Evolutionary conservation across 2,797 vertebrate genomes (phyloP), one percentile per base, ranked within the genome.

Genomic region (Thripadectes ignobilis): DNA sequence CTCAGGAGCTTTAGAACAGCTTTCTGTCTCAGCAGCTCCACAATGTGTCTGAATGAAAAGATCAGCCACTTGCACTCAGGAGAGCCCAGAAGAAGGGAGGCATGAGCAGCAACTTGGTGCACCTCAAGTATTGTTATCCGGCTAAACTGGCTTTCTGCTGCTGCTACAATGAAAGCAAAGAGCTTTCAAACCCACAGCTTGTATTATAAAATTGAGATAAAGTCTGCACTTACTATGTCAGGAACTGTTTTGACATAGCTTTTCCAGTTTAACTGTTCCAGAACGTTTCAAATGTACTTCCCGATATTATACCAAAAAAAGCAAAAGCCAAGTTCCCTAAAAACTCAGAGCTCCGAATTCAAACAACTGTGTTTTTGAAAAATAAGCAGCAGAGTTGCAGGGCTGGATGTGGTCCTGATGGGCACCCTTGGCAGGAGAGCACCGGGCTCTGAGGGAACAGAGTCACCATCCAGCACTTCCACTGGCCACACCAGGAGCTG

Each of bases 401-500:
- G 10, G 24, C 24, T 59, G 68, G 14, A 5, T 0, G 0, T 18
- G 21, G 30, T 23, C 9, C 57, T 36, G 41, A 39, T 14, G 9
- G 5, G 9, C 22, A 21, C 2, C 0, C 10, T 13, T 20, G 29
- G 26, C 52, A 72, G 63, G 21, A 36, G 11, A 46, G 49, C 68
- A 38, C 1, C 15, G 43, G 34, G 11, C 5, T 0, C 9, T 21
- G 20, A 26, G 11, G 23, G 4, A 9, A 22, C 9, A 11, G 36
- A 7, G 14, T 10, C 27, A 82, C 34, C 38, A 12, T 34, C 63
- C 46, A 12, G 34, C 45, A 12, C 20, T 10, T 16, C 34, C 20
- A 5, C 19, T 81, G 49, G 20, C 17, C 30, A 17, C 5, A 0
- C 38, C 19, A 14, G 54, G 48, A 68, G 4, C 59, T 69, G 17